Evolutionary conservation across 23 tunicate species (phyloP), one percentile per base, ranked within the genome.

Genomic region (Ascidia mentula): DNA sequence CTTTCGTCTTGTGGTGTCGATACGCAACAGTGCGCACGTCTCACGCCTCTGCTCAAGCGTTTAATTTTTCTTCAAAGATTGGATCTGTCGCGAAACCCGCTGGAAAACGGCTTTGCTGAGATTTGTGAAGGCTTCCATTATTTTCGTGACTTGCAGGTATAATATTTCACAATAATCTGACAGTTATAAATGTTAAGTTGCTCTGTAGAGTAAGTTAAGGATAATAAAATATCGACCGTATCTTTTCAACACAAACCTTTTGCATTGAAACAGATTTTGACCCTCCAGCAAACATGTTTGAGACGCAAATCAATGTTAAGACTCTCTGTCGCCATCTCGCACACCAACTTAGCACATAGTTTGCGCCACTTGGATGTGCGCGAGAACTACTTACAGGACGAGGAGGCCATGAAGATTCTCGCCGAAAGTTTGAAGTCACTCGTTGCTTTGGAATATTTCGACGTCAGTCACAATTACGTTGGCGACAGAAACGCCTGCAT

Each of bases 401-500:
- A 77, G 46, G 79, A 40, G 22, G 45, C 96, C 0, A 40, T 85
- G 78, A 18, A 34, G 42, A 24, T 24, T n/a, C 45, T 90, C 13
- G 71, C 46, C 9, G n/a, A 18, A n/a, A 38, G 89, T 1, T 17
- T 90, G 20, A 73, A 69, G 31, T 26, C 35, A 15, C 72, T 90
- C 15, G 20, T 32, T 12, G 46, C 17, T 33, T 32, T 90, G 74
- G 70, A 84, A 37, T 79, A 36, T 38, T 69, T 90, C 59, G 79
- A 90, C 36, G 18, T 90, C 36, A 90, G 89, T 39, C 32, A 75
- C 60, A 90, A 90, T 75, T 85, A 36, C 46, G 40, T 90, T 28
- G 86, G 96, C 1, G 84, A 90, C 46, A 65, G 76, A 42, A 72
- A 34, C 0, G 78, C 60, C 0, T 90, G 96, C 73, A 74, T 77